These are phyloP conservation scores for Syrrhaptes paradoxus DNA, from an alignment of 2,113 vertebrate species.

Conservation along the genomic window DNA sequence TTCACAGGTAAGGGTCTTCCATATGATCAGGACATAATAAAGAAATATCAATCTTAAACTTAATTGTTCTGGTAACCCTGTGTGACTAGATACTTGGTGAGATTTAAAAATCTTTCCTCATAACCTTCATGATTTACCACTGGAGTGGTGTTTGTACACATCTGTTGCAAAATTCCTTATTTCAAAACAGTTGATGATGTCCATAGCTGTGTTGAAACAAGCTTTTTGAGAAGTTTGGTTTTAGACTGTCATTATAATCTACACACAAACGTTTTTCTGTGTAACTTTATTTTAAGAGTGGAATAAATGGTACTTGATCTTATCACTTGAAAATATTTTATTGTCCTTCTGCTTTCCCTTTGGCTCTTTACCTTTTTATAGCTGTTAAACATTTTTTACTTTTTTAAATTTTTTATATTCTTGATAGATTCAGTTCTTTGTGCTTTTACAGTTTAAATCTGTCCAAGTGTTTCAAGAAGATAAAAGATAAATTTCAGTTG, in stretches of 20 bases:
- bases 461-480: neutral
- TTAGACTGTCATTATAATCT: neutral
- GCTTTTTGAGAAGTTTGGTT: neutral
- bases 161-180: neutral
- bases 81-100: neutral
- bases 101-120: neutral
- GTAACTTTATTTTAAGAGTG: neutral
- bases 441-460: neutral
- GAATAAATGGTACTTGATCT: neutral
- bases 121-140: neutral
- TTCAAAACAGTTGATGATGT: neutral
- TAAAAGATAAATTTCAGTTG: slow-evolving; percentile 5
- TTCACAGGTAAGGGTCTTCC: neutral
- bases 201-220: neutral
- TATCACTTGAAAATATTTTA: neutral
- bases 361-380: neutral
- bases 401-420: neutral
- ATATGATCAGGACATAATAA: neutral
- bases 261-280: neutral
- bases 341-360: neutral
- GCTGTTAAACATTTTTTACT: neutral
- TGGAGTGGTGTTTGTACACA: neutral
- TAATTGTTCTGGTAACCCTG: neutral
- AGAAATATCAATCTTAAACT: neutral
- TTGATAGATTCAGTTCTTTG: neutral